Evolutionary conservation across 1,140 invertebrate species (phyloP), one percentile per base, ranked within the genome.

Genomic region (Bombus turneri): DNA sequence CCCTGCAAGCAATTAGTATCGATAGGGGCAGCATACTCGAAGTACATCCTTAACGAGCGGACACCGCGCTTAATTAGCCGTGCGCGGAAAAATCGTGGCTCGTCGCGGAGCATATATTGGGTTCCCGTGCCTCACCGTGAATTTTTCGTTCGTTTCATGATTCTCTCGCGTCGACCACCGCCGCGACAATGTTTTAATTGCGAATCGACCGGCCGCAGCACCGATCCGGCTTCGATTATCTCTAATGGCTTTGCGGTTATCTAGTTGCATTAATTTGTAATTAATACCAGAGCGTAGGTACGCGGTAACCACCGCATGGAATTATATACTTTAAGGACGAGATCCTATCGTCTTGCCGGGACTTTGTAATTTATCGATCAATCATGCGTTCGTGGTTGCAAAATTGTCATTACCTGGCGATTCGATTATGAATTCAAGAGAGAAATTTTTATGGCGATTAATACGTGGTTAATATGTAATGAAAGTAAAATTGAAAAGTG

Each of bases 241-340:
- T 88, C 85, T 92, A 93, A 93, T 93, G 87, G 89, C 91, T 91
- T 92, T 53, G 90, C 92, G 87, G 91, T 91, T 75, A 85, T 85
- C 76, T 72, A 81, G 82, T 86, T 90, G 90, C 90, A 90, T 93
- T 93, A 93, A 94, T 93, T 93, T 91, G 83, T 92, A 93, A 93
- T 93, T 93, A 92, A 93, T 94, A 89, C 83, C 73, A 39, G 66
- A 39, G 22, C 79, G 78, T 47, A n/a, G 3, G 28, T n/a, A 59
- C 75, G 74, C 76, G 62, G 75, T 53, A 76, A 85, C 71, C 62
- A 41, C 13, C 39, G 28, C 75, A 84, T 73, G 83, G 87, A 91
- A 91, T 93, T 91, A 87, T 81, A 81, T 81, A 76, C 89, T 90
- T 91, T 90, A n/a, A n/a, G 92, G 71, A 79, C 87, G 83, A 66